phyloP scores from a whole-genome alignment of 2,888 invertebrate genomes.

The Scaptomyza flava region DNA sequence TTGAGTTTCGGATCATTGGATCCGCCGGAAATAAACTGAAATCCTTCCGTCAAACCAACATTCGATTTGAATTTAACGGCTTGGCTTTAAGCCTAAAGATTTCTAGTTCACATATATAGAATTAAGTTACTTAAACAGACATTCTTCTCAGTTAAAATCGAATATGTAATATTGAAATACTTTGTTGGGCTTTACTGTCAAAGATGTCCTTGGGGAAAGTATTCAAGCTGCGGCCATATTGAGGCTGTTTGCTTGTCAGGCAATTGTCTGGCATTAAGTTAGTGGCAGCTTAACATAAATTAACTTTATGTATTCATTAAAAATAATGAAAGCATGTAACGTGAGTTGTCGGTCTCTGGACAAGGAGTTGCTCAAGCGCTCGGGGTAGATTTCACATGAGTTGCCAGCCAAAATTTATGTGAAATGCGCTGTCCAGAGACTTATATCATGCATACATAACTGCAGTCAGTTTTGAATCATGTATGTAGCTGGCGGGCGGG shows the following conservation, averaged over 20 bases:
- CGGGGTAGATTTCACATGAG: constrained; percentile 14
- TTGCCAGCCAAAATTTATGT: constrained; percentile 38
- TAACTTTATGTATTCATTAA: constrained; percentile 51
- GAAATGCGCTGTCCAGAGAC: constrained; percentile 24
- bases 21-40: no score
- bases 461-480: constrained; percentile 10
- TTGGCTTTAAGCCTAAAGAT: no score
- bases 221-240: background rate
- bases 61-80: no score
- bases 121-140: no score
- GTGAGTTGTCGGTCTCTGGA: background rate
- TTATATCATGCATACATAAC: background rate
- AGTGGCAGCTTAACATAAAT: constrained; percentile 47
- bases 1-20: background rate
- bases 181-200: no score
- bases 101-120: no score
- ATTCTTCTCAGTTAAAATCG: no score
- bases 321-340: constrained; percentile 43
- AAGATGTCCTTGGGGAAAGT: background rate
- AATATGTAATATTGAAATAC: no score
- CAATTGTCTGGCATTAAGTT: constrained; percentile 18
- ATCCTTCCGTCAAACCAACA: no score
- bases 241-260: constrained; percentile 8
- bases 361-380: background rate
- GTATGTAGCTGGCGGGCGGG: constrained; percentile 6